Evolutionary conservation across 2,113 vertebrate species (phyloP).

Genomic region (Cariama cristata): DNA sequence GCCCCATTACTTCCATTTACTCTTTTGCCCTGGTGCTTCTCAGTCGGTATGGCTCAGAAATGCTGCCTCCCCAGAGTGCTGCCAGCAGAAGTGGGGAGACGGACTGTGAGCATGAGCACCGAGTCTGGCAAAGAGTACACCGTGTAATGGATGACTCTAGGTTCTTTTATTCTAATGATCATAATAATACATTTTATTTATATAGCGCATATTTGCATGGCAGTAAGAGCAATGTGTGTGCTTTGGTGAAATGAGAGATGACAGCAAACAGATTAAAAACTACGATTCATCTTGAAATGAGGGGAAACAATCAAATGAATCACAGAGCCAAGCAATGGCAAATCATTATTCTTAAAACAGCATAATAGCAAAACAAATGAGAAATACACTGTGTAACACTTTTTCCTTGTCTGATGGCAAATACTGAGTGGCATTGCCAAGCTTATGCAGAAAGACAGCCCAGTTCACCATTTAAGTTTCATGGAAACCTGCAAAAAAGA

Average conservation of each 20-base stretch:
- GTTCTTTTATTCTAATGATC: conserved; percentile 23
- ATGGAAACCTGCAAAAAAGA: not conserved
- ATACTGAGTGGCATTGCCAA: not conserved
- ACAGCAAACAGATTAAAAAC: conserved; percentile 60
- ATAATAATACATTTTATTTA: conserved; percentile 57
- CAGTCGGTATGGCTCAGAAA: accelerated
- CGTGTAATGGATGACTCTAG: not conserved
- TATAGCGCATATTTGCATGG: conserved; percentile 48
- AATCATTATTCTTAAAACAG: conserved; percentile 62
- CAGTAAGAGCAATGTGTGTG: conserved; percentile 53
- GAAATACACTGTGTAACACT: conserved; percentile 11
- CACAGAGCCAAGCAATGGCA: conserved; percentile 20
- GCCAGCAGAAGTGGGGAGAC: not conserved
- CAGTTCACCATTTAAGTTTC: not conserved
- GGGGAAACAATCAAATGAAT: conserved; percentile 58
- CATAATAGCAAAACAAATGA: conserved; percentile 55
- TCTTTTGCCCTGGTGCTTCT: not conserved
- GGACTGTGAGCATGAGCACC: not conserved
- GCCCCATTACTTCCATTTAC: not conserved
- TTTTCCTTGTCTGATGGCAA: conserved; percentile 19
- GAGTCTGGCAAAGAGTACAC: not conserved
- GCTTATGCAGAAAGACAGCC: not conserved
- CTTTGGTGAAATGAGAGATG: conserved; percentile 57
- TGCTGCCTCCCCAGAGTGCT: accelerated
- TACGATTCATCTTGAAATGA: conserved; percentile 58